phyloP scores from a whole-genome alignment of 2,888 invertebrate genomes.

The Leucania comma region DNA sequence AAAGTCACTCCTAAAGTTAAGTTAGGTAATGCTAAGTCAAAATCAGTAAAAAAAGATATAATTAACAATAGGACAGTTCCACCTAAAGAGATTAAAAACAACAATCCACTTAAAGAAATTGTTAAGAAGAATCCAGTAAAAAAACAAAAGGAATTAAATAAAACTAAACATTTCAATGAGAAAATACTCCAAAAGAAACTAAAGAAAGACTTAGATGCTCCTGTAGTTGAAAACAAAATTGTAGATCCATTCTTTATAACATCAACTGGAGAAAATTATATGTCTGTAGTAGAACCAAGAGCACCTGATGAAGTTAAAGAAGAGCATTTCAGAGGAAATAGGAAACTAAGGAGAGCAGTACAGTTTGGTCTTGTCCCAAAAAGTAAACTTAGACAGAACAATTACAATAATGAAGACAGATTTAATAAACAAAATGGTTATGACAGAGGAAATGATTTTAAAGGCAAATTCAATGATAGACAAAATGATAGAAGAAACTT shows the following conservation, averaged over 20 bases:
- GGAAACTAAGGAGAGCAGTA: constrained; percentile 84
- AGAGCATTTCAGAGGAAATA: constrained; percentile 83
- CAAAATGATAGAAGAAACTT: constrained; percentile 54
- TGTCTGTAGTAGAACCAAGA: constrained; percentile 85
- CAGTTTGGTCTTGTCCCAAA: constrained; percentile 86
- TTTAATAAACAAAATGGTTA: constrained; percentile 63
- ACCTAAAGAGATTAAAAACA: constrained; percentile 27
- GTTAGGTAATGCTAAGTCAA: constrained; percentile 17
- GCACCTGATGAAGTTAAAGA: constrained; percentile 87
- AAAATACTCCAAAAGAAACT: constrained; percentile 81
- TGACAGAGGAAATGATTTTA: constrained; percentile 60
- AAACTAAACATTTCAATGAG: constrained; percentile 83
- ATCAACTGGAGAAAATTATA: constrained; percentile 84
- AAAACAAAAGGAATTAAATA: constrained; percentile 78
- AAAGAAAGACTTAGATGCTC: constrained; percentile 72
- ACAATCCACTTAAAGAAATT: constrained; percentile 49
- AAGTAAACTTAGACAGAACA: constrained; percentile 74
- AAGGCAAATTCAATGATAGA: constrained; percentile 49
- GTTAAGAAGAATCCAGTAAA: constrained; percentile 72
- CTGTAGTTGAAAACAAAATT: constrained; percentile 73
- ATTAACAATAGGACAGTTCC: neutral
- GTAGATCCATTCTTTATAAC: constrained; percentile 88
- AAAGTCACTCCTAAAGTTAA: constrained; percentile 32
- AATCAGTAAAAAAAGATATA: constrained; percentile 7
- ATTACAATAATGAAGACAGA: constrained; percentile 58